Percentiles rank a stretch among this genome's conserved stretches.
These are phyloP conservation scores for Gobiocypris rarus DNA, from an alignment of 2,113 vertebrate genomes.

Conservation along the genomic window DNA sequence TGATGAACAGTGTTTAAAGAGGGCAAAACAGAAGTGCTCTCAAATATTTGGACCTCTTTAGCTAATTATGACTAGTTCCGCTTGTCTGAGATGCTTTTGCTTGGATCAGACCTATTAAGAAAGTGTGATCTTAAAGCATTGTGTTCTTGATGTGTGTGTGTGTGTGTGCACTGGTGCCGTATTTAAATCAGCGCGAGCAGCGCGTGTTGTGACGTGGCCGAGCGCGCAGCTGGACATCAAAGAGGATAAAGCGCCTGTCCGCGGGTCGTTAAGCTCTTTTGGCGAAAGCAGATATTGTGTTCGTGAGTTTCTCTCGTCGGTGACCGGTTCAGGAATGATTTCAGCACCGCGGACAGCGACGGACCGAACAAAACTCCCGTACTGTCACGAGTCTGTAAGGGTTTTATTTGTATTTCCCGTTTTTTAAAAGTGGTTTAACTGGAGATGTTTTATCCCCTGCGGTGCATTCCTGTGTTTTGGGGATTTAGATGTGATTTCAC, in stretches of 20 bases:
- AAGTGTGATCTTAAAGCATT: not conserved
- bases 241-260: conserved; percentile 35
- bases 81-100: not conserved
- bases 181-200: not conserved
- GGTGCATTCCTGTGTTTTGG: not conserved
- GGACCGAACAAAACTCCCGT: conserved; percentile 53
- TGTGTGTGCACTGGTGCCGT: not conserved
- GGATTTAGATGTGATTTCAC: not conserved
- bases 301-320: conserved; percentile 49
- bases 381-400: conserved; percentile 60
- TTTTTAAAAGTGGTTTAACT: not conserved
- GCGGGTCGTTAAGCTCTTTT: conserved; percentile 55
- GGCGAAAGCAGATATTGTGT: conserved; percentile 58
- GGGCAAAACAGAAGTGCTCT: not conserved
- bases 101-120: not conserved
- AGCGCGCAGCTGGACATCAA: conserved; percentile 44
- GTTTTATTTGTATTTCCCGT: not conserved
- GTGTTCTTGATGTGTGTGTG: too few species aligned
- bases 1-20: not conserved
- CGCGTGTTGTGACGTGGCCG: conserved; percentile 47
- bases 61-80: not conserved
- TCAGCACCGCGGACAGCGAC: conserved; percentile 79
- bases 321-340: conserved; percentile 48
- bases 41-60: not conserved
- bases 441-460: not conserved